phyloP scores from a whole-genome alignment of 2,113 vertebrate species.

The Dinomys branickii region DNA sequence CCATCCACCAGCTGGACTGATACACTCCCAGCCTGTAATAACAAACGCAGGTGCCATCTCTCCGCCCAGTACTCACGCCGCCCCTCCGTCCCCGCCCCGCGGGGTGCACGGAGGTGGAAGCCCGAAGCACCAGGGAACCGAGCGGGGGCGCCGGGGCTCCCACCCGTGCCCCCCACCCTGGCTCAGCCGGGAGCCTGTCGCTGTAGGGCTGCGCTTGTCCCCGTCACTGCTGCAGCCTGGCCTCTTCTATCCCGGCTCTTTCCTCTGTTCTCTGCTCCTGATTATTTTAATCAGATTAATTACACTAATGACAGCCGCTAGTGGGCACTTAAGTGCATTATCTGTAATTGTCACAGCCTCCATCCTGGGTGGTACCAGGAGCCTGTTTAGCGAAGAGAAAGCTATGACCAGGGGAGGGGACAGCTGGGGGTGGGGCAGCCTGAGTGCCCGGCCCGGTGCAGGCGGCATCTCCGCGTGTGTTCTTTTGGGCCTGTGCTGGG shows the following conservation, averaged over 20 bases:
- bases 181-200: neutral
- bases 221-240: neutral
- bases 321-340: slow-evolving; percentile 72
- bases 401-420: neutral
- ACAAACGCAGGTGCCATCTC: neutral
- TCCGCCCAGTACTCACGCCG: neutral
- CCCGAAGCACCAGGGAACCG: too few species aligned
- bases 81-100: too few species aligned
- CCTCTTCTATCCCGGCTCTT: slow-evolving; percentile 7
- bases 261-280: slow-evolving; percentile 52
- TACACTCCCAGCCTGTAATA: neutral
- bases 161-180: neutral
- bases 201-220: neutral
- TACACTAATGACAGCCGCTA: slow-evolving; percentile 66
- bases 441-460: neutral
- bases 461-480: neutral
- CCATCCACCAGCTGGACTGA: neutral
- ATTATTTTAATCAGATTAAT: slow-evolving; percentile 75
- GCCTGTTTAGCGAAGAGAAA: neutral
- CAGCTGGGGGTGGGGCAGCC: neutral
- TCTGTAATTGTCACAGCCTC: slow-evolving; percentile 60
- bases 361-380: neutral
- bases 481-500: neutral
- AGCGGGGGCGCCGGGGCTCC: neutral
- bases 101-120: neutral